Percentiles rank a stretch among this genome's conserved stretches.
These are phyloP conservation scores for Drosophila nr. fundita DNA, from an alignment of 2,888 invertebrate genomes.

Conservation along the genomic window DNA sequence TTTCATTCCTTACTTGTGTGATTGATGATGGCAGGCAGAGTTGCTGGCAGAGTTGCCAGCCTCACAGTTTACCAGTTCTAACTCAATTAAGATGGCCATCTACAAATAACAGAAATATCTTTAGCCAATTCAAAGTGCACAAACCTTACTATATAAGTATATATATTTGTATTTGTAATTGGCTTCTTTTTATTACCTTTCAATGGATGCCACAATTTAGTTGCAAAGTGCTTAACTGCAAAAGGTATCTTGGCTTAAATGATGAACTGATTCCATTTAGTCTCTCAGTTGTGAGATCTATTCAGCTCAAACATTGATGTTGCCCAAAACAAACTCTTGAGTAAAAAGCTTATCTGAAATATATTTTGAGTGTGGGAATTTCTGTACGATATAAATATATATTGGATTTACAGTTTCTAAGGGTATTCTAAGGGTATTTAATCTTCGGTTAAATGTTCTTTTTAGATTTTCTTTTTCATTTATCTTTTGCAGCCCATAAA, in stretches of 20 bases:
- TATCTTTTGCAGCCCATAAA: slow-evolving; percentile 32
- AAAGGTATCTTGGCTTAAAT: background rate
- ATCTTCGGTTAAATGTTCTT: background rate
- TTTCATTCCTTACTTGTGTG: slow-evolving; percentile 41
- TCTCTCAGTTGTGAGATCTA: background rate
- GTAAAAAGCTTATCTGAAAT: background rate
- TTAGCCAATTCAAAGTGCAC: slow-evolving; percentile 20
- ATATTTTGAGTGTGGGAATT: background rate
- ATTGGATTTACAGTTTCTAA: background rate
- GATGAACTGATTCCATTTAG: background rate
- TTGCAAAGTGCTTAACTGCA: background rate
- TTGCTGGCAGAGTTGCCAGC: background rate
- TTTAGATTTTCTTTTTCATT: background rate
- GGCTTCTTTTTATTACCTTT: background rate
- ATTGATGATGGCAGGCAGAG: slow-evolving; percentile 58
- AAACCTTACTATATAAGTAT: background rate
- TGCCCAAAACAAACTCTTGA: background rate
- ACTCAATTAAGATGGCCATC: slow-evolving; percentile 77
- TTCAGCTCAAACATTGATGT: background rate
- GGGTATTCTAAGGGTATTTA: background rate
- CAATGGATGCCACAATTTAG: background rate
- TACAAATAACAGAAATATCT: slow-evolving; percentile 55
- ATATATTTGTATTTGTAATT: background rate
- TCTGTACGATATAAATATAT: background rate
- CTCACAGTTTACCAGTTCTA: slow-evolving; percentile 61